These are phyloP conservation scores for Leptodirus hochenwartii DNA, from an alignment of 2,888 invertebrate species.

Conservation along the genomic window DNA sequence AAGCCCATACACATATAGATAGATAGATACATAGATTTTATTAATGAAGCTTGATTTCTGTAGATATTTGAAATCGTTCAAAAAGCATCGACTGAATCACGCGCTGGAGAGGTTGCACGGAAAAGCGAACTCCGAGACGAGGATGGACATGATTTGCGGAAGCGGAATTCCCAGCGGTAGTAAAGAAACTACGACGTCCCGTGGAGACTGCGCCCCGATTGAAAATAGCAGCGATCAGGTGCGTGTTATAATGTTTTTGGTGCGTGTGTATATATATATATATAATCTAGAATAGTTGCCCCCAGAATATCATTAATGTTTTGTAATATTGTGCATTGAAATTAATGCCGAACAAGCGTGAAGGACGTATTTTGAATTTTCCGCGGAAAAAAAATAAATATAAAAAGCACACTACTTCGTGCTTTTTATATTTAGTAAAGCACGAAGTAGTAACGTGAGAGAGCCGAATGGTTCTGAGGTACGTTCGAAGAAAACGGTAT, in stretches of 20 bases:
- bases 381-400: no score
- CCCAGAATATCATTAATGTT: no score
- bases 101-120: conserved; percentile 68
- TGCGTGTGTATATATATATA: no score
- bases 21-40: background rate
- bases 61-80: conserved; percentile 74
- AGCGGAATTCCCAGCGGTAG: conserved; percentile 5
- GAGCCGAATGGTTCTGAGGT: no score
- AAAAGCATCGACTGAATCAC: conserved; percentile 76
- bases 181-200: conserved; percentile 1
- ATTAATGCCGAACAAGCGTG: no score
- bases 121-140: conserved; percentile 23
- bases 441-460: no score
- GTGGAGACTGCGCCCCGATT: conserved; percentile 8
- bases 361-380: no score
- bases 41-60: conserved; percentile 2
- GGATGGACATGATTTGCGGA: conserved; percentile 12
- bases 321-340: no score
- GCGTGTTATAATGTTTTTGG: background rate
- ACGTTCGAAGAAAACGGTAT: no score
- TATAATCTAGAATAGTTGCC: no score
- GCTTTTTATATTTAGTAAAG: no score
- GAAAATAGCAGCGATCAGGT: conserved; percentile 26
- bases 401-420: no score
- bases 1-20: background rate